Evolutionary conservation across 2,113 vertebrate genomes (phyloP).

Genomic region (Pterophyllum scalare): DNA sequence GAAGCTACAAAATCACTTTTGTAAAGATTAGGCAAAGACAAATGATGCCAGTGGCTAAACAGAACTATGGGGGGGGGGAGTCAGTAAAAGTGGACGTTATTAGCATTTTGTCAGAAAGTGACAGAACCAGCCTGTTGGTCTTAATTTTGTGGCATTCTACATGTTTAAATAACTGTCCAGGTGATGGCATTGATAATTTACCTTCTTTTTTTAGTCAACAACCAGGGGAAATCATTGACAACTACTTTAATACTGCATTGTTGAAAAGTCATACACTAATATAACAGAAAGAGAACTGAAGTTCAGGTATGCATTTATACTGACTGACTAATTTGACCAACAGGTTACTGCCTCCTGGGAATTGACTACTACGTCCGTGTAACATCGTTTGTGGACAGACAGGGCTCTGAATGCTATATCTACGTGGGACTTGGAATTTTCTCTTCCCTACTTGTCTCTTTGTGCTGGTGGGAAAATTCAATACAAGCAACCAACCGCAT

Average conservation of each 20-base stretch:
- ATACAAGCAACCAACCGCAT: constrained; percentile 76
- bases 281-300: not conserved
- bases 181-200: not conserved
- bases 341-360: constrained; percentile 78
- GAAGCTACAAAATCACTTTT: not conserved
- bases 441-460: constrained; percentile 74
- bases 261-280: not conserved
- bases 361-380: constrained; percentile 77
- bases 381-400: constrained; percentile 42
- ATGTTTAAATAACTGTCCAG: no score
- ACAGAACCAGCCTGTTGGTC: no score
- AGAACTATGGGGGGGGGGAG: no score
- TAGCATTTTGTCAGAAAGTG: no score
- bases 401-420: not conserved
- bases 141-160: no score
- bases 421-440: constrained; percentile 79
- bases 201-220: no score
- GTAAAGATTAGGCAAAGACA: not conserved
- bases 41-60: no score
- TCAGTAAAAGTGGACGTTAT: no score
- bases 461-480: constrained; percentile 86
- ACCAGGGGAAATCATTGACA: no score
- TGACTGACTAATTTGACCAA: not conserved
- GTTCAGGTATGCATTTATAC: not conserved
- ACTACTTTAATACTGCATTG: no score